These are phyloP conservation scores for Origma solitaria DNA, from an alignment of 2,113 vertebrate genomes.

Conservation along the genomic window DNA sequence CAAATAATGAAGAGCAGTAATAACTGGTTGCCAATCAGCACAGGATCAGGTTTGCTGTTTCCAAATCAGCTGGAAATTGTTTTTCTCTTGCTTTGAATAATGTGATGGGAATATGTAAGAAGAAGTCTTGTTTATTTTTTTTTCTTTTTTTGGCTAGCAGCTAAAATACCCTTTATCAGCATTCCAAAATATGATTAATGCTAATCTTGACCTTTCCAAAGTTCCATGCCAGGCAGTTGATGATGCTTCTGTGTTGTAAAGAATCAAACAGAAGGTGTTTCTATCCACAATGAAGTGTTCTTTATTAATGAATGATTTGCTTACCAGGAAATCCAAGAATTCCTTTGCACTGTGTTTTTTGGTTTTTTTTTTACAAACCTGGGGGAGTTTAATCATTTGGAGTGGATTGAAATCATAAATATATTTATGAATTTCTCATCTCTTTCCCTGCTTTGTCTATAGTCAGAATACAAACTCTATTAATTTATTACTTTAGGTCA, in stretches of 20 bases:
- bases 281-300: conserved; percentile 57
- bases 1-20: background rate
- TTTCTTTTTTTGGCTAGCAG: background rate
- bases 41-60: background rate
- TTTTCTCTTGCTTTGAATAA: conserved; percentile 45
- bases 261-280: conserved; percentile 63
- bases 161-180: conserved; percentile 23
- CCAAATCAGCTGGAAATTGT: conserved; percentile 45
- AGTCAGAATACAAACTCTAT: conserved; percentile 51
- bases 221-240: conserved; percentile 64
- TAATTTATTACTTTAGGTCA: conserved; percentile 67
- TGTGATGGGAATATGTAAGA: conserved; percentile 28
- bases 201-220: conserved; percentile 72
- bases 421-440: conserved; percentile 60
- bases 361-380: background rate
- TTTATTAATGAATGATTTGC: conserved; percentile 62
- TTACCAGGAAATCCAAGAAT: conserved; percentile 43
- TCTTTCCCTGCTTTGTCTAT: background rate
- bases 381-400: conserved; percentile 65
- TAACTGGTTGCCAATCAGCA: conserved; percentile 22
- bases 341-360: background rate
- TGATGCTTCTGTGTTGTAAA: conserved; percentile 50
- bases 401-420: conserved; percentile 63
- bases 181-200: conserved; percentile 58
- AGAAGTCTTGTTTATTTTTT: background rate